These are phyloP conservation scores for Xestia sexstrigata DNA, from an alignment of 2,888 invertebrate genomes.

Conservation along the genomic window DNA sequence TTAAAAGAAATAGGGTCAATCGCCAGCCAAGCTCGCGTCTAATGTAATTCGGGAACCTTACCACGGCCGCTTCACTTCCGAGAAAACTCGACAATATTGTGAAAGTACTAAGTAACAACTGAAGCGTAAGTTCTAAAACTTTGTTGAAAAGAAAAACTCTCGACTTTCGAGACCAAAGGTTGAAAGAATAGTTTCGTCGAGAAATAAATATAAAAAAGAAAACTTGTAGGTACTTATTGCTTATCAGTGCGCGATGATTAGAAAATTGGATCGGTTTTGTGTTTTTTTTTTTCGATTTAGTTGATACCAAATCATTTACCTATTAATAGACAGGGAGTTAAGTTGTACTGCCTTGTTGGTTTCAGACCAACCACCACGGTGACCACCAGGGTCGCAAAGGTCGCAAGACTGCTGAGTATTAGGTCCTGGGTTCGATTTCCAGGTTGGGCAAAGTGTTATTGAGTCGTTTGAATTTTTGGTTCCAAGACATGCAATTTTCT, in stretches of 20 bases:
- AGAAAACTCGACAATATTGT: conserved; percentile 47
- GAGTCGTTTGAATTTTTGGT: too few relatives aligned
- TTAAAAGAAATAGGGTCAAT: background rate
- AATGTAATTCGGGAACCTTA: conserved; percentile 7
- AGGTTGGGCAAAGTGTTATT: too few relatives aligned
- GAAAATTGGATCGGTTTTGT: conserved; percentile 10
- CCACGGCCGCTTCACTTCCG: background rate
- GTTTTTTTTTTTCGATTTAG: background rate
- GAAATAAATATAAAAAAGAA: conserved; percentile 27
- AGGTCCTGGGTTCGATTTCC: too few relatives aligned
- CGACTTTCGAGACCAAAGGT: conserved; percentile 1
- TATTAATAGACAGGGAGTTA: background rate
- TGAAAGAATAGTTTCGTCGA: conserved; percentile 33
- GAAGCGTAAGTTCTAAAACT: conserved; percentile 26
- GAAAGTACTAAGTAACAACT: conserved; percentile 44
- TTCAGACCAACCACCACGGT: too few relatives aligned
- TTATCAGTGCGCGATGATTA: conserved; percentile 1
- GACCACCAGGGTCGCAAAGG: too few relatives aligned
- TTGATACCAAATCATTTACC: background rate
- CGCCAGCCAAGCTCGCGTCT: background rate
- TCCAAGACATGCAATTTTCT: too few relatives aligned
- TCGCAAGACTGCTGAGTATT: too few relatives aligned
- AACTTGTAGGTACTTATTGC: background rate
- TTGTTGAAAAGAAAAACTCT: conserved; percentile 40
- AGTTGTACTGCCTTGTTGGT: too few relatives aligned